Base-by-base conservation (phyloP, 2,888 invertebrate genomes). In the Pterobdella sp. region DNA sequence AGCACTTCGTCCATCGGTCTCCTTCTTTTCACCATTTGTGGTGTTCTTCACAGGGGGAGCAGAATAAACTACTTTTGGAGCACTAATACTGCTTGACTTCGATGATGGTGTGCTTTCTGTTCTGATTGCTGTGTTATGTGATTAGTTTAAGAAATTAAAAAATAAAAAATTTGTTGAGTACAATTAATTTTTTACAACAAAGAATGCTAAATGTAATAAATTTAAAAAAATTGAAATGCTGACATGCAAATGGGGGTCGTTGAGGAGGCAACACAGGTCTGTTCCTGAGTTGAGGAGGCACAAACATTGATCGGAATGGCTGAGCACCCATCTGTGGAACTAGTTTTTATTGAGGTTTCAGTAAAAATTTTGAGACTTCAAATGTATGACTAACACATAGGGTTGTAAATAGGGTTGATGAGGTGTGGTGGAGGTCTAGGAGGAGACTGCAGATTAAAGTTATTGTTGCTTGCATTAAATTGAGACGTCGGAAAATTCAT, bases 61-160 rank as follows among this genome's bases (percentile, higher is more conserved):
- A 1, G 81, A 78, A 72, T 81, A 82, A 2, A 81, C 79, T 29
- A 81, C 79, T 75, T 80, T 81, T 0, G 80, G 80, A 71, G 79
- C 80, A 42, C 77, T 76, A 42, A 78, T 77, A n/a, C 29, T 56
- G 36, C 22, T 64, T 26, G 68, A 31, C 32, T 32, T 0, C 22
- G 66, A n/a, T 56, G 31, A 49, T 36, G 35, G 22, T 32, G 68
- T 22, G 31, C 49, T 10, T 71, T 67, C 31, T 71, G 73, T 37
- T 36, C 34, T n/a, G 66, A 35, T 1, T 32, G 10, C n/a, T 34
- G n/a, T 2, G 66, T 32, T 32, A 32, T 7, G 34, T 34, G 34
- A 32, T 32, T 32, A n/a, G n/a, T 37, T 1, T 34, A 26, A 3
- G 37, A 35, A n/a, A n/a, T 22, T n/a, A 22, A 22, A 22, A n/a